Evolutionary conservation across 2,888 invertebrate genomes (phyloP).

Genomic region (Dugesia japonica): DNA sequence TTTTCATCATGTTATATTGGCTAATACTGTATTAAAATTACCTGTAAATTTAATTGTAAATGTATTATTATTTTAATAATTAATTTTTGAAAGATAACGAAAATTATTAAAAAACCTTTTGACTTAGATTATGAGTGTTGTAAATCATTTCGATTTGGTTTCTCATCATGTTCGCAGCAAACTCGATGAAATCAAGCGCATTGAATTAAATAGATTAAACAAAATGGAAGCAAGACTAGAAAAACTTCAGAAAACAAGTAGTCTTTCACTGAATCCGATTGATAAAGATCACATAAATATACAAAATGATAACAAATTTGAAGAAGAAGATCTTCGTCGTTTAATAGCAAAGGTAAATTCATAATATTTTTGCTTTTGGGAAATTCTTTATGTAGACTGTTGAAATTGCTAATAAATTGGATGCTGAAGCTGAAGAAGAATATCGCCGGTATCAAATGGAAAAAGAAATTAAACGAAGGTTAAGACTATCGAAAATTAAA

Average conservation of each 20-base stretch:
- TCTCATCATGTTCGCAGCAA: background rate
- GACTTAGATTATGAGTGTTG: background rate
- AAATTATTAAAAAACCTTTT: too few relatives aligned
- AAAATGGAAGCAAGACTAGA: constrained; percentile 17
- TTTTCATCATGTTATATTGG: too few relatives aligned
- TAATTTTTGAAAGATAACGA: too few relatives aligned
- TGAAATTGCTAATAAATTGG: constrained; percentile 61
- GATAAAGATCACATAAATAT: constrained; percentile 5
- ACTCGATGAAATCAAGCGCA: constrained; percentile 23
- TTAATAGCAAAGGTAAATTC: constrained; percentile 5
- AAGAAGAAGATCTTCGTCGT: background rate
- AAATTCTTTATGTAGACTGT: constrained; percentile 52
- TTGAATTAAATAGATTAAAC: background rate
- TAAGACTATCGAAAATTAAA: constrained; percentile 59
- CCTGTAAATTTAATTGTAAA: too few relatives aligned
- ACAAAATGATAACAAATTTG: background rate
- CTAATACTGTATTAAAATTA: too few relatives aligned
- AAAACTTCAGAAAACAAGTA: background rate
- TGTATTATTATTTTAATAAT: too few relatives aligned
- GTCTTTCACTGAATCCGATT: background rate
- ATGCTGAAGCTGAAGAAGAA: constrained; percentile 64
- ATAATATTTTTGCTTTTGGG: too few relatives aligned
- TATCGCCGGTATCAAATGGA: constrained; percentile 92
- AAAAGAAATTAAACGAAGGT: constrained; percentile 70
- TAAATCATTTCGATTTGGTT: background rate